phyloP scores from a whole-genome alignment of 1,140 invertebrate species.

The Prorops nasuta region DNA sequence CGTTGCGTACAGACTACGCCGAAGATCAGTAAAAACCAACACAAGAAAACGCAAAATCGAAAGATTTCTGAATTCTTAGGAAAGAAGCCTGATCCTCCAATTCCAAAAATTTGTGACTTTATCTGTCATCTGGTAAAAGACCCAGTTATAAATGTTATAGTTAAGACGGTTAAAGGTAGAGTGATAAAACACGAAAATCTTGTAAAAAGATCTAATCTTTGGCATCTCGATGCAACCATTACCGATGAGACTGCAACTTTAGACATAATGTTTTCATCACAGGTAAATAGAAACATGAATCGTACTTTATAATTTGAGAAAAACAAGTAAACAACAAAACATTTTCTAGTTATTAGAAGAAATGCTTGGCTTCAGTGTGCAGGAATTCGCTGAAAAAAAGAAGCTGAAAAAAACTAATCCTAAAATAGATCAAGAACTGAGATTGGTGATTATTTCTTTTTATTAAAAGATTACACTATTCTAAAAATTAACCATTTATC shows the following conservation, averaged over 20 bases:
- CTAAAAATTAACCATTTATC: neutral
- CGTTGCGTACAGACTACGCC: slow-evolving; percentile 18
- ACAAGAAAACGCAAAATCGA: slow-evolving; percentile 22
- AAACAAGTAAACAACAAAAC: neutral
- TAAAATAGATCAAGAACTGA: slow-evolving; percentile 31
- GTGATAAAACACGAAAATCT: slow-evolving; percentile 31
- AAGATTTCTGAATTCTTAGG: slow-evolving; percentile 16
- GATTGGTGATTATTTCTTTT: slow-evolving; percentile 25
- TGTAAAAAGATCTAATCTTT: slow-evolving; percentile 23
- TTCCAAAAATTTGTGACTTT: slow-evolving; percentile 29
- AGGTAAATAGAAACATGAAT: slow-evolving; percentile 24
- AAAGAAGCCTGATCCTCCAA: neutral
- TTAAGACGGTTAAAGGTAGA: slow-evolving; percentile 31
- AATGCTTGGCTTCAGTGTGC: slow-evolving; percentile 35
- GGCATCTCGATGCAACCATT: slow-evolving; percentile 38
- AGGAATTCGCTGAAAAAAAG: slow-evolving; percentile 41
- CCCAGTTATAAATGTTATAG: slow-evolving; percentile 8
- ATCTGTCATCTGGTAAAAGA: slow-evolving; percentile 28
- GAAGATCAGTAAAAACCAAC: slow-evolving; percentile 1
- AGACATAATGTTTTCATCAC: slow-evolving; percentile 38
- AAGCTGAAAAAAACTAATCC: slow-evolving; percentile 37
- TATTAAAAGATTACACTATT: slow-evolving; percentile 6
- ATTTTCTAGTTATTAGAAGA: slow-evolving; percentile 39
- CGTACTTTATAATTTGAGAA: slow-evolving; percentile 1
- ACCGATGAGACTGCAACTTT: slow-evolving; percentile 36